A percentile compares a stretch with the other conserved stretches of the same genome.
phyloP scores from a whole-genome alignment of 2,797 vertebrate species.

The Phyllotis vaccarum region DNA sequence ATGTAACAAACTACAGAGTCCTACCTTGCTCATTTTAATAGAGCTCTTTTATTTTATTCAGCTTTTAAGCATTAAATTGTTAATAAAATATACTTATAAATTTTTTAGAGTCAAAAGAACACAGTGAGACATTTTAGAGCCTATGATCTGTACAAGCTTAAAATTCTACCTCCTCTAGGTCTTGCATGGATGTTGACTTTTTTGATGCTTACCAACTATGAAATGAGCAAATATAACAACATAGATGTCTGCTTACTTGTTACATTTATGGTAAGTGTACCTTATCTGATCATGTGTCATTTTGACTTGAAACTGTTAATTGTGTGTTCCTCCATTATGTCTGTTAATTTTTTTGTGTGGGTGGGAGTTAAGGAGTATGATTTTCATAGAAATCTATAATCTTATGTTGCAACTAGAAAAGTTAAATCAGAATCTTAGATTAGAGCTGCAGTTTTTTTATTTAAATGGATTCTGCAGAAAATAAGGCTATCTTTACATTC shows the following conservation, averaged over 20 bases:
- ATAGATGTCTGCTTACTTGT: background rate
- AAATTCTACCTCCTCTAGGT: background rate
- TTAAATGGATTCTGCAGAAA: slow-evolving; percentile 14
- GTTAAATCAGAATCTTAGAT: background rate
- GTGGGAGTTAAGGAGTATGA: no score
- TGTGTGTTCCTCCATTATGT: background rate
- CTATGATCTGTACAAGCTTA: background rate
- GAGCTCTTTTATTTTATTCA: background rate
- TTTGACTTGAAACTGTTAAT: background rate
- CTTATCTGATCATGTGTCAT: background rate
- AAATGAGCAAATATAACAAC: background rate
- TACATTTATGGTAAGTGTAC: background rate
- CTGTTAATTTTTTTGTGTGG: background rate
- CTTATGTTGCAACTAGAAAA: background rate
- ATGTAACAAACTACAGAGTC: background rate
- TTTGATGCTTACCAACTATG: background rate
- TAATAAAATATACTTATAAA: background rate
- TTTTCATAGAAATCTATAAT: background rate
- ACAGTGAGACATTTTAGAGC: background rate
- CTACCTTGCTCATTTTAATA: background rate
- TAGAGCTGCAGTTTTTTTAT: background rate
- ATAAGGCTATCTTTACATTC: background rate
- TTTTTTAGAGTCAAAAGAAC: background rate
- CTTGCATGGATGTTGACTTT: background rate
- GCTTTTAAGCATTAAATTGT: background rate